phyloP scores from a whole-genome alignment of 2,113 vertebrate genomes.

The Catharus fuscescens region DNA sequence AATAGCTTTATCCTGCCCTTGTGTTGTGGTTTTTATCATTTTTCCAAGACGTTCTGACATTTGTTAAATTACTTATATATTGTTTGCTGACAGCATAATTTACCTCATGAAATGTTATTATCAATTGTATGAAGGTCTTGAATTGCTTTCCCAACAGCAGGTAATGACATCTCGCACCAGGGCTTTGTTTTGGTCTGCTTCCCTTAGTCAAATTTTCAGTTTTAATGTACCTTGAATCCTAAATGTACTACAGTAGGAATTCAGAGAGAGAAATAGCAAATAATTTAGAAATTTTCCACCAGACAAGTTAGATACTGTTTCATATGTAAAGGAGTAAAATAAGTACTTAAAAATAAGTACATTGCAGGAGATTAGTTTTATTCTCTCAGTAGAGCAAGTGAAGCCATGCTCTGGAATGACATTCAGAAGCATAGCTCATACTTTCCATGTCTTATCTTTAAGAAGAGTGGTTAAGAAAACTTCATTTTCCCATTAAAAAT shows the following conservation, averaged over 20 bases:
- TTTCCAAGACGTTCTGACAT: neutral
- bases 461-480: neutral
- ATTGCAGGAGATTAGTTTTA: neutral
- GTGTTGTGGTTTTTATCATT: neutral
- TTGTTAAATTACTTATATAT: neutral
- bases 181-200: neutral
- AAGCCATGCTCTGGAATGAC: neutral
- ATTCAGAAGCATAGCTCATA: neutral
- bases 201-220: neutral
- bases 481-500: neutral
- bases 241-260: neutral
- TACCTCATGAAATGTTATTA: neutral
- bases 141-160: neutral
- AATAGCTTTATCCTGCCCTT: neutral
- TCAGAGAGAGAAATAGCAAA: neutral
- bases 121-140: neutral
- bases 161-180: neutral
- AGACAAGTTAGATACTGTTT: neutral
- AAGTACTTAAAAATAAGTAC: neutral
- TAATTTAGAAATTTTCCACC: neutral
- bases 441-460: neutral
- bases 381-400: neutral
- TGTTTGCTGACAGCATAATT: neutral
- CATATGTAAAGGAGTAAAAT: neutral
- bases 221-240: neutral